These are phyloP conservation scores for Lepilemur ruficaudatus DNA, from an alignment of 2,797 vertebrate species.

Conservation along the genomic window DNA sequence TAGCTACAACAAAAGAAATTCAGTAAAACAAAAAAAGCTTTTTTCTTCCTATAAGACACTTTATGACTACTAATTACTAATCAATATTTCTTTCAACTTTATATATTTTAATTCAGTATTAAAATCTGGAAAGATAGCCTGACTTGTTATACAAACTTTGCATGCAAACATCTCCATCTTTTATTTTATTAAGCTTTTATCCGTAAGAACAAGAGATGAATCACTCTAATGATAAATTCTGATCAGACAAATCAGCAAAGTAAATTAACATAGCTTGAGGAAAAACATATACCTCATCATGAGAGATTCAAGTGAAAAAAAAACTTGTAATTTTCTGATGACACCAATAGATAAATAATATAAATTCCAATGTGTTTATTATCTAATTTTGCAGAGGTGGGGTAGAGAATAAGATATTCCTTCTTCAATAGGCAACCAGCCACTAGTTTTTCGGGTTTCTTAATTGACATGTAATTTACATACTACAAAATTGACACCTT, in stretches of 20 bases:
- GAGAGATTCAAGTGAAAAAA: neutral
- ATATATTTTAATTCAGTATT: neutral
- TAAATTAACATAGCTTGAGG: neutral
- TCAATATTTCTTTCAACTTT: neutral
- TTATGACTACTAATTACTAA: conserved; percentile 1
- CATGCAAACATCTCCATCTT: neutral
- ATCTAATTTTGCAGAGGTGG: neutral
- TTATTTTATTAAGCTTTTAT: neutral
- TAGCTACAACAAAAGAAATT: conserved; percentile 26
- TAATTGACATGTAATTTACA: neutral
- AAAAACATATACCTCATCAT: neutral
- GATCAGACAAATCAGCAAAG: conserved; percentile 11
- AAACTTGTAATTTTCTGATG: neutral
- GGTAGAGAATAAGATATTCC: neutral
- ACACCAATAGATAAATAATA: neutral
- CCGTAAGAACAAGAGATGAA: neutral
- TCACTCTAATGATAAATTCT: conserved; percentile 11
- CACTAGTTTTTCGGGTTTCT: neutral
- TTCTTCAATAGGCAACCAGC: neutral
- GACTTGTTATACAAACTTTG: neutral
- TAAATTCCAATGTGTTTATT: neutral
- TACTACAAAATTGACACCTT: neutral
- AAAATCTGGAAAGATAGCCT: neutral
- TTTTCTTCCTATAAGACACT: neutral
- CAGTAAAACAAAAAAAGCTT: neutral